These are phyloP conservation scores for Orientallactaga sibirica DNA, from an alignment of 2,797 vertebrate species.

Conservation along the genomic window DNA sequence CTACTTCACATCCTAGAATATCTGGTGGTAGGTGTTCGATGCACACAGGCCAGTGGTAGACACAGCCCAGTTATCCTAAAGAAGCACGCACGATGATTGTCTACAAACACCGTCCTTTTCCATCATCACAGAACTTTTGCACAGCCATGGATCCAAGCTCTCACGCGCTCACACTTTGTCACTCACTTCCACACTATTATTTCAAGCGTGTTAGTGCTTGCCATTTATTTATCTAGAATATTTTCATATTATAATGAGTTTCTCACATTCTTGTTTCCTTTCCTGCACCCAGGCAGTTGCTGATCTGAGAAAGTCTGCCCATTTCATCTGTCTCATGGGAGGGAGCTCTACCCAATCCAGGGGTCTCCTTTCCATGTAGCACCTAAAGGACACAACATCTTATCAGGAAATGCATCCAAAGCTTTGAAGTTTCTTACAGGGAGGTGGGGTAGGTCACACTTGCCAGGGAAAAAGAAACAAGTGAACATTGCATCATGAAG, in stretches of 20 bases:
- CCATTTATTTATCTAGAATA: slow-evolving; percentile 59
- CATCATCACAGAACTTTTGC: slow-evolving; percentile 68
- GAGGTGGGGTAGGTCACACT: not conserved
- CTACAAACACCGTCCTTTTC: slow-evolving; percentile 57
- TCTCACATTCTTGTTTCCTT: slow-evolving; percentile 78
- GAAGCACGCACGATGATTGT: slow-evolving; percentile 42
- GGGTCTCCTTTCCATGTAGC: not conserved
- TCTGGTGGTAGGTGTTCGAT: slow-evolving; percentile 48
- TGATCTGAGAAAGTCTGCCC: slow-evolving; percentile 68
- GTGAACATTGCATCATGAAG: slow-evolving; percentile 31
- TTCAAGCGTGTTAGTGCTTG: slow-evolving; percentile 68
- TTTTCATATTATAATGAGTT: slow-evolving; percentile 81
- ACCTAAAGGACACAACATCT: not conserved
- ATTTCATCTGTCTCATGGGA: slow-evolving; percentile 29
- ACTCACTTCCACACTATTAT: slow-evolving; percentile 81
- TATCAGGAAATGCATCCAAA: not conserved
- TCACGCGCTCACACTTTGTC: slow-evolving; percentile 81
- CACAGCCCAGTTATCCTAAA: slow-evolving; percentile 69
- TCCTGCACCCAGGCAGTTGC: slow-evolving; percentile 52
- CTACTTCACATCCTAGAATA: not conserved
- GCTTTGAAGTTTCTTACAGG: not conserved
- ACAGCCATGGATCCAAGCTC: slow-evolving; percentile 65
- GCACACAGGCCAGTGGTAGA: not conserved
- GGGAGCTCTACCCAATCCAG: not conserved
- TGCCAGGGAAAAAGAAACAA: not conserved